phyloP scores from a whole-genome alignment of 2,888 invertebrate species.

The Orchestes rusci region DNA sequence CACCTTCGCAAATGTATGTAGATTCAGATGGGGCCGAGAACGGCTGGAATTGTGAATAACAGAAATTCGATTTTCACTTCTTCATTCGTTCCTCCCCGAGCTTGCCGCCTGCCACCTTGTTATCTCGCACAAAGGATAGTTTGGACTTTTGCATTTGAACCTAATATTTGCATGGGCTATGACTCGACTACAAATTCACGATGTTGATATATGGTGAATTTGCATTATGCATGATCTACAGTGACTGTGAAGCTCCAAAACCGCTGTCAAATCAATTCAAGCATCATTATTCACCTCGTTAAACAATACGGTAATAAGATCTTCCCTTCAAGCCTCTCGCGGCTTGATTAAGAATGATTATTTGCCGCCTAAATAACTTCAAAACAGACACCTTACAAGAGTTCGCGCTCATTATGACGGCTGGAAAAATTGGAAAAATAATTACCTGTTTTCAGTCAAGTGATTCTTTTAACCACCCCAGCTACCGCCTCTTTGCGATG shows the following conservation, averaged over 20 bases:
- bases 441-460: conserved; percentile 36
- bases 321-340: conserved; percentile 10
- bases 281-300: no score
- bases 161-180: conserved; percentile 34
- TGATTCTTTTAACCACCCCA: conserved; percentile 30
- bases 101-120: conserved; percentile 32
- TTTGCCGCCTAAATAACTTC: conserved; percentile 15
- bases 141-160: conserved; percentile 40
- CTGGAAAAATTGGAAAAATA: conserved; percentile 36
- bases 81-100: conserved; percentile 33
- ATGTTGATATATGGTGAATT: conserved; percentile 5
- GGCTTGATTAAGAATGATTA: conserved; percentile 19
- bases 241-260: no score
- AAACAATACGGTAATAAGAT: no score
- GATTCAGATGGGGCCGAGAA: conserved; percentile 37
- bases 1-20: conserved; percentile 42
- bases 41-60: conserved; percentile 38
- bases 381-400: conserved; percentile 22
- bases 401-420: conserved; percentile 15
- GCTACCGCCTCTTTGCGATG: conserved; percentile 37
- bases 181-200: conserved; percentile 23
- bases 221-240: conserved; percentile 17
- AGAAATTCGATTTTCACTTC: conserved; percentile 43
- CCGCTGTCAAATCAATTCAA: no score
- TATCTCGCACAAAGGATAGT: conserved; percentile 41